Evolutionary conservation across 2,797 vertebrate species (phyloP).

Genomic region (Eutrigla gurnardus): DNA sequence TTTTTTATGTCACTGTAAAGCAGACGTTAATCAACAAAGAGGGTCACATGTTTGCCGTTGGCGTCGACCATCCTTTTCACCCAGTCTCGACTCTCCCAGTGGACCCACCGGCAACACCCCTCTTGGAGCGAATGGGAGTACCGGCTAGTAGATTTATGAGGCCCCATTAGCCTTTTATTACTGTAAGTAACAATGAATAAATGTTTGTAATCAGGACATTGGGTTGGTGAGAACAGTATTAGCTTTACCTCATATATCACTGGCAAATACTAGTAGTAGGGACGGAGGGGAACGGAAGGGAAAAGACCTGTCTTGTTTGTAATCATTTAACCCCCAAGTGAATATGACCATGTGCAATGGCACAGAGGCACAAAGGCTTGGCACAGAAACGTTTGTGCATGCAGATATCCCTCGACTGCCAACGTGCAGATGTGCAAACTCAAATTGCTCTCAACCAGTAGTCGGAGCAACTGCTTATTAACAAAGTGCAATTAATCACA

Average conservation of each 20-base stretch:
- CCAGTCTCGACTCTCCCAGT: slow-evolving; percentile 25
- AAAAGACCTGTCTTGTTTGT: slow-evolving; percentile 59
- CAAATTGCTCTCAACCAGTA: slow-evolving; percentile 37
- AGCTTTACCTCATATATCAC: slow-evolving; percentile 81
- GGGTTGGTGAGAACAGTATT: slow-evolving; percentile 79
- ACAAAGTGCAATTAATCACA: slow-evolving; percentile 83
- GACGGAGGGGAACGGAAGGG: slow-evolving; percentile 64
- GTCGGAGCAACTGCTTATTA: slow-evolving; percentile 69
- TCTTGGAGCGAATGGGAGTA: slow-evolving; percentile 46
- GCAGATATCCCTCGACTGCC: slow-evolving; percentile 10
- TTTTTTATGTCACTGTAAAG: slow-evolving; percentile 9
- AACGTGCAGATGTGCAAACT: slow-evolving; percentile 1
- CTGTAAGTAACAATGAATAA: slow-evolving; percentile 85
- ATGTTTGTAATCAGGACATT: slow-evolving; percentile 84
- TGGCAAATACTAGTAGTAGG: slow-evolving; percentile 59
- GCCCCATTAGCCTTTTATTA: slow-evolving; percentile 83
- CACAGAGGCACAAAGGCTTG: slow-evolving; percentile 22
- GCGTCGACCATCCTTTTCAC: slow-evolving; percentile 29
- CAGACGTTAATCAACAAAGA: slow-evolving; percentile 23
- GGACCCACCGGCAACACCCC: slow-evolving; percentile 41
- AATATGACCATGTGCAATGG: slow-evolving; percentile 45
- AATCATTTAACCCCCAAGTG: slow-evolving; percentile 69
- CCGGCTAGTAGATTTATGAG: slow-evolving; percentile 75
- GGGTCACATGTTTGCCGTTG: slow-evolving; percentile 48
- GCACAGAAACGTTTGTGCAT: slow-evolving; percentile 1